Evolutionary conservation across 2,888 invertebrate genomes (phyloP).

Genomic region (Acleris cristana): DNA sequence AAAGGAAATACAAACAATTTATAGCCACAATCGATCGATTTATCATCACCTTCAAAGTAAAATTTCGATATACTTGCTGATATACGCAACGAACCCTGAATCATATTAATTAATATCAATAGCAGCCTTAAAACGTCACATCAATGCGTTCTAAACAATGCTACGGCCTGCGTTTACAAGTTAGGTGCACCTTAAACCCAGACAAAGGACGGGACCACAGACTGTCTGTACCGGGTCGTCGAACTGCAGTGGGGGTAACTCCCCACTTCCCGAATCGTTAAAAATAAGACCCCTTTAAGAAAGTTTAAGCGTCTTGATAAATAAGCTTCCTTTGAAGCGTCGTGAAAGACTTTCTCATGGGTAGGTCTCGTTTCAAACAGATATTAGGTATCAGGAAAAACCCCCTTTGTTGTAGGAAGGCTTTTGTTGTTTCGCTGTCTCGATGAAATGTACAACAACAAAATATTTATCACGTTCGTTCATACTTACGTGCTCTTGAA

Average conservation of each 20-base stretch:
- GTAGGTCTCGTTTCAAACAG: slow-evolving; percentile 1
- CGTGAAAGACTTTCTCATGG: slow-evolving; percentile 24
- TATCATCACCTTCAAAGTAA: no score
- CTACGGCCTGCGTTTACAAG: slow-evolving; percentile 45
- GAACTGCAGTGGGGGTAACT: slow-evolving; percentile 42
- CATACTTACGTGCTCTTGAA: no score
- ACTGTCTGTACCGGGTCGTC: slow-evolving; percentile 50
- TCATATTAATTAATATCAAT: no score
- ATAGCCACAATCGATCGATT: no score
- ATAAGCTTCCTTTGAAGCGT: slow-evolving; percentile 23
- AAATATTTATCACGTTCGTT: no score
- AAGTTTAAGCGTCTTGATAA: slow-evolving; percentile 37
- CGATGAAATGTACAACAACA: no score
- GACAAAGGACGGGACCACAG: slow-evolving; percentile 44
- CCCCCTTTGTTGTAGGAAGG: not conserved
- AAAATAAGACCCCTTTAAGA: slow-evolving; percentile 45
- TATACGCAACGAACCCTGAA: no score
- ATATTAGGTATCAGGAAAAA: slow-evolving; percentile 15
- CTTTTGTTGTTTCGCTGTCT: not conserved
- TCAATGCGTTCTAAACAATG: not conserved
- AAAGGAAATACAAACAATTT: no score
- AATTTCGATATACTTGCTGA: no score
- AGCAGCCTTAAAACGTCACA: not conserved
- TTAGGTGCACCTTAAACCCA: slow-evolving; percentile 46
- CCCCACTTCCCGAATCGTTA: slow-evolving; percentile 47